Conservation (phyloP, 2,113 vertebrate genomes). For the Ictalurus furcatus region DNA sequence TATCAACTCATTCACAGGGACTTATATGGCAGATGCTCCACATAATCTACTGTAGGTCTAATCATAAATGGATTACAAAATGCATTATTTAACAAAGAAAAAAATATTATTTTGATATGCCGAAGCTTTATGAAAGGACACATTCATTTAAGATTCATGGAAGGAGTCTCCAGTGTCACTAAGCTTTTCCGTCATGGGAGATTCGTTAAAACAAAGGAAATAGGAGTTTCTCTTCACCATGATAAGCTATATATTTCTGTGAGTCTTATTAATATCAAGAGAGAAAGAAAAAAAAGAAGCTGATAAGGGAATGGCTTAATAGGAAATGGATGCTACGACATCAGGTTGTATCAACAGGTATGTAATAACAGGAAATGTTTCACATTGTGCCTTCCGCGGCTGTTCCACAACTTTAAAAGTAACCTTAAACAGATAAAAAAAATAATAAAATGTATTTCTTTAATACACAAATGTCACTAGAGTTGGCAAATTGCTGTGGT, state of each 20-base stretch:
- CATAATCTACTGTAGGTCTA: neutral
- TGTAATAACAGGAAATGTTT: neutral
- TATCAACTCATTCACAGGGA: neutral
- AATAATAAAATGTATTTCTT: neutral
- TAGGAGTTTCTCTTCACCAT: neutral
- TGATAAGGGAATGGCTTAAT: neutral
- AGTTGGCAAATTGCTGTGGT: neutral
- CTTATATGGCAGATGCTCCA: neutral
- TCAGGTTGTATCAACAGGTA: neutral
- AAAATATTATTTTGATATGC: neutral
- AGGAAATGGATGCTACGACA: neutral
- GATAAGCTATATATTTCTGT: neutral
- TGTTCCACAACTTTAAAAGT: neutral
- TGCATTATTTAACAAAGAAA: neutral
- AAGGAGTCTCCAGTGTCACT: neutral
- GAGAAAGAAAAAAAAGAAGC: neutral
- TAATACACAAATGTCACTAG: neutral
- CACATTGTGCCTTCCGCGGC: neutral
- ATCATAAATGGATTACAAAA: neutral
- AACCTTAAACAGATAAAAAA: neutral
- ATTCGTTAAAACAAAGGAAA: neutral
- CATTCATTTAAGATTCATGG: neutral
- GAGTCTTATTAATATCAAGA: neutral
- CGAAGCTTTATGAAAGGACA: neutral
- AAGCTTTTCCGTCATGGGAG: neutral